phyloP scores from a whole-genome alignment of 1,140 invertebrate genomes.

The Bombus picipes region DNA sequence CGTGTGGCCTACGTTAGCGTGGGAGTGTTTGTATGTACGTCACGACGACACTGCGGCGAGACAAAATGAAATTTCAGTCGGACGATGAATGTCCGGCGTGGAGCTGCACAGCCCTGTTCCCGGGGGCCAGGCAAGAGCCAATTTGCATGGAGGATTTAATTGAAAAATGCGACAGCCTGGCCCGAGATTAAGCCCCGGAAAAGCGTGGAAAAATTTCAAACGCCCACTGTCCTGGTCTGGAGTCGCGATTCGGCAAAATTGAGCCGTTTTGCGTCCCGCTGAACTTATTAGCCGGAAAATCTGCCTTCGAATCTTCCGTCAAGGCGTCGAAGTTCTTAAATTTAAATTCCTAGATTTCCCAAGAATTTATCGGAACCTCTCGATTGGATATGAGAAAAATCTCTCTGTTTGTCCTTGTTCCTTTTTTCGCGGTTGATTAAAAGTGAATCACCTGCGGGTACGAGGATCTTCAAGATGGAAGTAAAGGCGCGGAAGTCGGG shows the following conservation, averaged over 20 bases:
- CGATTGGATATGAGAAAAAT: too few species aligned
- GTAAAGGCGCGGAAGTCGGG: not conserved
- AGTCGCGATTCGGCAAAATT: slow-evolving; percentile 44
- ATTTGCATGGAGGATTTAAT: slow-evolving; percentile 71
- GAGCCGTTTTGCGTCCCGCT: slow-evolving; percentile 25
- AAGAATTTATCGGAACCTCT: too few species aligned
- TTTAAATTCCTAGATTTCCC: not conserved
- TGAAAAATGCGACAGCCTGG: slow-evolving; percentile 65
- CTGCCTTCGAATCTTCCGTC: not conserved
- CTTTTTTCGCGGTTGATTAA: not conserved
- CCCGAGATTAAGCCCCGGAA: slow-evolving; percentile 57
- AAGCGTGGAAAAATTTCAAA: slow-evolving; percentile 51
- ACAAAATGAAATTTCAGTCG: slow-evolving; percentile 62
- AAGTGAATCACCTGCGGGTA: not conserved
- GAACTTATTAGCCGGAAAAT: not conserved
- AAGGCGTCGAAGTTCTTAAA: not conserved
- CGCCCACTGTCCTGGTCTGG: not conserved
- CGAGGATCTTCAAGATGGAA: not conserved
- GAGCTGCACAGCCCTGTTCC: slow-evolving; percentile 3
- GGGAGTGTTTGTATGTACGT: slow-evolving; percentile 32
- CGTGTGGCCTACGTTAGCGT: too few species aligned
- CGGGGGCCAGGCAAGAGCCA: slow-evolving; percentile 44
- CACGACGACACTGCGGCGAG: slow-evolving; percentile 44
- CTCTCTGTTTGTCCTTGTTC: too few species aligned
- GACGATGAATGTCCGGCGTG: slow-evolving; percentile 49